Evolutionary conservation across 2,113 vertebrate species (phyloP), one percentile per base, ranked within the genome.

Genomic region (Suricata suricatta): DNA sequence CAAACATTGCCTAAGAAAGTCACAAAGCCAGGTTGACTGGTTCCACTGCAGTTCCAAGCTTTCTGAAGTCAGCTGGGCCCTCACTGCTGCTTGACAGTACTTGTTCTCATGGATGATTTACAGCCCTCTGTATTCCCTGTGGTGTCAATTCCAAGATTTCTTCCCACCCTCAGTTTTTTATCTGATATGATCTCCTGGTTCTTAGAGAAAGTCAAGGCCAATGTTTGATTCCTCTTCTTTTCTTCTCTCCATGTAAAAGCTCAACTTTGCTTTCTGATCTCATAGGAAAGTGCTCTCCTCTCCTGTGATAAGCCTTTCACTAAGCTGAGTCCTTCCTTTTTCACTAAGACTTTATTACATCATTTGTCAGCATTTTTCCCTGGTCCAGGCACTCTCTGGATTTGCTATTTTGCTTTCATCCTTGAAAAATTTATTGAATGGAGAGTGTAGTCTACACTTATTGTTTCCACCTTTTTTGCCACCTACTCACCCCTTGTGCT

Each of bases 11-110:
- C 54, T 71, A 90, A 66, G 92, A 76, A 96, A 98, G 68, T 96
- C 90, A 52, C 94, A 96, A 27, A 96, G 88, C 94, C 96, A 98
- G 94, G 96, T 35, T 96, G 96, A 57, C 80, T 96, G 52, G 88
- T 95, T 96, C 93, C 94, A 94, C 94, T 81, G 72, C 52, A 88
- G 81, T 64, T 94, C 33, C 1, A 0, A 96, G 90, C 50, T 21
- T 11, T 89, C 95, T 88, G 12, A 64, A 88, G 72, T 91, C 77
- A 72, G 77, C 25, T 66, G 95, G 64, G 90, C 71, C 66, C 71
- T 79, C 3, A 1, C 2, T 50, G n/a, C 52, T 74, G 52, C 77
- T 50, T 97, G 88, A 91, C 21, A 57, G 52, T 2, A 88, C 85
- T 95, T 90, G 85, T 95, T 96, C 93, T 95, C 38, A 2, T 52